These are phyloP conservation scores for Buphagus erythrorhynchus DNA, from an alignment of 2,797 vertebrate species.

Conservation along the genomic window DNA sequence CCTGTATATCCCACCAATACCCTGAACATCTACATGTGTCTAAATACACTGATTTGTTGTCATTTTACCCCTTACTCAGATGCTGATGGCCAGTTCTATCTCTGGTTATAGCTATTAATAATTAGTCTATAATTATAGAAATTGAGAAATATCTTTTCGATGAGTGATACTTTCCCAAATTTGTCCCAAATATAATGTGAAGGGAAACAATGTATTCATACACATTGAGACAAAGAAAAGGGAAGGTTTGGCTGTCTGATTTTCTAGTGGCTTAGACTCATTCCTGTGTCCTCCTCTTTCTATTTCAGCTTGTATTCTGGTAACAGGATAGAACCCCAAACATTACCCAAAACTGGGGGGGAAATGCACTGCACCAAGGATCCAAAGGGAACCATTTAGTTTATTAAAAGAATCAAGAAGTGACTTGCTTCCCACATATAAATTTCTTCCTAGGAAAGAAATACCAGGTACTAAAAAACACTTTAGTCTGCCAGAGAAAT, in stretches of 20 bases:
- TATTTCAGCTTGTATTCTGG: background rate
- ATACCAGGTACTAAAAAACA: background rate
- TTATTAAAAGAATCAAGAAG: slow-evolving; percentile 14
- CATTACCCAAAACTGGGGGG: background rate
- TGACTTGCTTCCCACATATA: background rate
- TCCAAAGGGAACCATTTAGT: background rate
- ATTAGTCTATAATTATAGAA: background rate
- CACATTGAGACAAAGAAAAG: background rate
- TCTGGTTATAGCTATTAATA: background rate
- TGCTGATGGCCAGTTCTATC: background rate
- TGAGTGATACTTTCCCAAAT: background rate
- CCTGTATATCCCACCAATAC: background rate
- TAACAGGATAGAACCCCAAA: background rate
- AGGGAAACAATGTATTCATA: background rate
- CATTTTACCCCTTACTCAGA: background rate
- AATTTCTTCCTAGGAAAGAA: background rate
- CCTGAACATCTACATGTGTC: background rate
- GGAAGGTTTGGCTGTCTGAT: background rate
- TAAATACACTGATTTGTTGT: background rate
- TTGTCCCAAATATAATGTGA: background rate
- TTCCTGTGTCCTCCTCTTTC: background rate
- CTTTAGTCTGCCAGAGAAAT: background rate
- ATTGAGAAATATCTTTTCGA: background rate
- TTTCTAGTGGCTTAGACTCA: background rate
- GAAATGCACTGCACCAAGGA: background rate